A percentile compares a stretch with the other conserved stretches of the same genome.
phyloP scores from a whole-genome alignment of 2,797 vertebrate genomes.

The Lophotriccus pileatus region DNA sequence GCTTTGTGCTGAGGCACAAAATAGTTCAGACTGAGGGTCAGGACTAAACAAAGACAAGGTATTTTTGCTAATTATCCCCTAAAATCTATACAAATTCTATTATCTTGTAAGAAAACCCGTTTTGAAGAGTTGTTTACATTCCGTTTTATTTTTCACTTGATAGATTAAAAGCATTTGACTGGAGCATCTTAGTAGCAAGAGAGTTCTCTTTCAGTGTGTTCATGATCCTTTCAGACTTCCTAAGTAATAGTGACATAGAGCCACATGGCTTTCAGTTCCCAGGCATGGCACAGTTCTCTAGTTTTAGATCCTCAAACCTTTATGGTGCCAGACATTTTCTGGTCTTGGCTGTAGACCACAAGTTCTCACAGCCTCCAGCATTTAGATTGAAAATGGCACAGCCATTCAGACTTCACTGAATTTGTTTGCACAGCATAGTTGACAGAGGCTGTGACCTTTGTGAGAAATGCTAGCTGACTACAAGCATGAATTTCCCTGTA shows the following conservation, averaged over 20 bases:
- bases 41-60: neutral
- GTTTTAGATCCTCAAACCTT: neutral
- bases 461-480: neutral
- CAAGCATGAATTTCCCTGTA: neutral
- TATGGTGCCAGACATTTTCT: neutral
- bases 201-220: neutral
- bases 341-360: neutral
- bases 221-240: neutral
- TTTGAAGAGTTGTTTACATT: neutral
- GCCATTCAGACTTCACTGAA: neutral
- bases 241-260: neutral
- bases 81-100: neutral
- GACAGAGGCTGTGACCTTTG: neutral
- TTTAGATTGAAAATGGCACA: neutral
- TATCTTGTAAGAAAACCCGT: neutral
- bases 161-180: neutral
- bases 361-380: neutral
- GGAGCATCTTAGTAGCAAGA: neutral
- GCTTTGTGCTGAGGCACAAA: neutral
- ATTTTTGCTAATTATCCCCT: neutral
- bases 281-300: neutral
- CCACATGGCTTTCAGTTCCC: neutral
- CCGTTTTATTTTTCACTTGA: neutral
- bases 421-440: neutral
- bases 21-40: neutral